phyloP scores from a whole-genome alignment of 2,888 invertebrate genomes.

The Arrhopalites spinosus region DNA sequence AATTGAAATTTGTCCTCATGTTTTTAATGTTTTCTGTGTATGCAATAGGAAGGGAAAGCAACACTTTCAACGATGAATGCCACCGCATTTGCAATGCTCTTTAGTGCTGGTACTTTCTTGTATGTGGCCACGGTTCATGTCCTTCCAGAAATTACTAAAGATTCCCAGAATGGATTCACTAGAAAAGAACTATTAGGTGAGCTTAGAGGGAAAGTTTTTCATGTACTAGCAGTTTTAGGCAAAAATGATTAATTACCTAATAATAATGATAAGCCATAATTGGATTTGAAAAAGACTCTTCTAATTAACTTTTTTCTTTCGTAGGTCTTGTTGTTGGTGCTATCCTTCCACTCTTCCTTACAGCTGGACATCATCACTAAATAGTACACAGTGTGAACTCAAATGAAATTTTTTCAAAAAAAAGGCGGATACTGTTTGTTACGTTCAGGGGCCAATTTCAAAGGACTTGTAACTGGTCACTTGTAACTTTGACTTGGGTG shows the following conservation, averaged over 20 bases:
- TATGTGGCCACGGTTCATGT: conserved; percentile 99
- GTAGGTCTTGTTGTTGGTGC: conserved; percentile 80
- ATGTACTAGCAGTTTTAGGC: no score
- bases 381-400: no score
- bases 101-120: conserved; percentile 97
- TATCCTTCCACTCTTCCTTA: conserved; percentile 83
- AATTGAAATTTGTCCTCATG: background rate
- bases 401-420: no score
- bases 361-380: conserved; percentile 88
- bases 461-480: no score
- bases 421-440: no score
- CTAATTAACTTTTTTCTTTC: no score
- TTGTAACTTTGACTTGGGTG: no score
- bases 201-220: no score
- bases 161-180: conserved; percentile 65
- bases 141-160: conserved; percentile 82
- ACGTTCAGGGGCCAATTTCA: no score
- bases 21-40: conserved; percentile 1
- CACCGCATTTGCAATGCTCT: conserved; percentile 96
- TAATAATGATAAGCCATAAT: no score
- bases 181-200: conserved; percentile 79
- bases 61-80: conserved; percentile 86
- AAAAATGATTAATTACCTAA: no score
- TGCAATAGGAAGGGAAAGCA: conserved; percentile 83
- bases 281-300: no score